A percentile compares a stretch with the other conserved stretches of the same genome.
Evolutionary conservation across 1,140 invertebrate species (phyloP).

Genomic region (Diabrotica virgifera): DNA sequence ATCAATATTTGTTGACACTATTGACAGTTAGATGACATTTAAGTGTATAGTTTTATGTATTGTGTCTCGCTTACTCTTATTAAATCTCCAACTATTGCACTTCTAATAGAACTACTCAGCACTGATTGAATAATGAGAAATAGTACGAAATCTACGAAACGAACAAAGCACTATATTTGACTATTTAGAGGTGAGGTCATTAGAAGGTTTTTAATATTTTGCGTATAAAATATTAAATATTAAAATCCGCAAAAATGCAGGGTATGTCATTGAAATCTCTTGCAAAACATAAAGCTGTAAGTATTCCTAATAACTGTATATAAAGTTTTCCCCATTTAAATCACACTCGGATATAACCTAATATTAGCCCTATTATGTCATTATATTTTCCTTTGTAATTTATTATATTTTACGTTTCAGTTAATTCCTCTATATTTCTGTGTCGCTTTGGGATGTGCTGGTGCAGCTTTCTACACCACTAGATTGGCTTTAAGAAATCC

Average conservation of each 20-base stretch:
- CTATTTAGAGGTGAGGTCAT: no score
- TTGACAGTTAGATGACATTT: no score
- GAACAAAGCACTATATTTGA: no score
- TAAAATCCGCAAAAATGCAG: constrained; percentile 48
- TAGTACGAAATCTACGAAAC: no score
- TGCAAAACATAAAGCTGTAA: constrained; percentile 64
- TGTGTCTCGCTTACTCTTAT: no score
- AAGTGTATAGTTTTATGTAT: no score
- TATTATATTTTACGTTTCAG: constrained; percentile 50
- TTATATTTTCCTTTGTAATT: constrained; percentile 15
- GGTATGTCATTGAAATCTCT: constrained; percentile 52
- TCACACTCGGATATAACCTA: constrained; percentile 11
- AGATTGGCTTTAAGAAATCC: constrained; percentile 71
- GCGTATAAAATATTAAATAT: neutral
- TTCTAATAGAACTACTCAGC: no score
- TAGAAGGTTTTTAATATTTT: neutral
- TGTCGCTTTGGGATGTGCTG: constrained; percentile 59
- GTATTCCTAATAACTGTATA: constrained; percentile 29
- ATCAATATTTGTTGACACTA: no score
- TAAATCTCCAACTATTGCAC: no score
- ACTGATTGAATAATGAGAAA: no score
- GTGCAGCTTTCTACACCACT: constrained; percentile 60
- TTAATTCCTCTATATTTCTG: constrained; percentile 77
- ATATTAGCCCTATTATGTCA: constrained; percentile 21
- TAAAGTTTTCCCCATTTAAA: neutral